Evolutionary conservation across 2,797 vertebrate genomes (phyloP).

Genomic region (Megalops cyprinoides): DNA sequence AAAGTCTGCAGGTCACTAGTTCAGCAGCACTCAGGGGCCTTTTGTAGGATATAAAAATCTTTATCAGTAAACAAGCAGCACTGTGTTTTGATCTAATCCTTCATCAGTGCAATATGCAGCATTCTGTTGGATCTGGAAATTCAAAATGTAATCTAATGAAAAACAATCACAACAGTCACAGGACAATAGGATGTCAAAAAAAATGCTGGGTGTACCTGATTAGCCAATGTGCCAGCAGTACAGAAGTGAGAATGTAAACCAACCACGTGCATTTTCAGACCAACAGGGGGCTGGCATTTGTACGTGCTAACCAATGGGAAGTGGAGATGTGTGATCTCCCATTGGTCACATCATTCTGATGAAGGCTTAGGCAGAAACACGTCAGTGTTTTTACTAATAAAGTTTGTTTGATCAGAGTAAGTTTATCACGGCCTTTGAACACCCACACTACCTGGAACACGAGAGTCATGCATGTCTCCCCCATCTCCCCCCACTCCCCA

Average conservation of each 20-base stretch:
- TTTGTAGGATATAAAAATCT: neutral
- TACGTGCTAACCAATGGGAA: neutral
- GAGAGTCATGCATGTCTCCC: neutral
- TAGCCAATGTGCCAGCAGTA: neutral
- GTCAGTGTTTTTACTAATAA: neutral
- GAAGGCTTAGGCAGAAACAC: neutral
- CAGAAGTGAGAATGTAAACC: neutral
- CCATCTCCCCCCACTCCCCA: neutral
- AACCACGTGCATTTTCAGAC: neutral
- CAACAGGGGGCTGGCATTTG: neutral
- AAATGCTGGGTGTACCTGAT: neutral
- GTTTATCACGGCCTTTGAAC: neutral
- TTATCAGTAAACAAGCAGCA: neutral
- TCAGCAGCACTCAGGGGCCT: neutral
- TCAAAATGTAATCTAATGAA: neutral
- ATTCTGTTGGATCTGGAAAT: neutral
- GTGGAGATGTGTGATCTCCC: neutral
- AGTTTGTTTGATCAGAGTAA: neutral
- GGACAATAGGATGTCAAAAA: neutral
- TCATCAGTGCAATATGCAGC: neutral
- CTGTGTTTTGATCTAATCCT: neutral
- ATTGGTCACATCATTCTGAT: neutral
- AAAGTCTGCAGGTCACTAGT: neutral
- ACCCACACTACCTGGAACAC: neutral
- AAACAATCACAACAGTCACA: neutral